phyloP scores from a whole-genome alignment of 2,113 vertebrate genomes.

The Burhinus oedicnemus region DNA sequence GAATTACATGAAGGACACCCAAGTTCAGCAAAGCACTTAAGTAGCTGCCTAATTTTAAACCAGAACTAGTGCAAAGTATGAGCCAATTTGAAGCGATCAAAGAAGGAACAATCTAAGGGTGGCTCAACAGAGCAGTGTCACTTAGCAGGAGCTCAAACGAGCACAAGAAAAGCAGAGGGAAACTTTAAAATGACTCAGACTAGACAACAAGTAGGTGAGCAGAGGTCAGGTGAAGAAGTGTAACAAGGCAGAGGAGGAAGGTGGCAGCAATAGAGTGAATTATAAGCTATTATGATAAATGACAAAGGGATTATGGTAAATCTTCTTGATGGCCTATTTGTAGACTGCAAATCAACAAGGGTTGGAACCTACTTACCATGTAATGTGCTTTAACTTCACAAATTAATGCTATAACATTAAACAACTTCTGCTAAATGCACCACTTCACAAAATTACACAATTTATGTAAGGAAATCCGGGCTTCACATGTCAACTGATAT shows the following conservation, averaged over 20 bases:
- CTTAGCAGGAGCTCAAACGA: not conserved
- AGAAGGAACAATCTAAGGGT: not conserved
- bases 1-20: not conserved
- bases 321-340: constrained; percentile 25
- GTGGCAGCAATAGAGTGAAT: constrained; percentile 20
- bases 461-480: constrained; percentile 34
- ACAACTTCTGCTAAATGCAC: constrained; percentile 59
- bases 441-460: constrained; percentile 61
- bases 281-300: constrained; percentile 54
- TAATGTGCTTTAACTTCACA: not conserved
- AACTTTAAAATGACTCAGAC: constrained; percentile 45
- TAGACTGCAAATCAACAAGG: constrained; percentile 17
- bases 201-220: not conserved
- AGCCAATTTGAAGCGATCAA: not conserved
- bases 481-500: constrained; percentile 48
- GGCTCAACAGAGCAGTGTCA: not conserved
- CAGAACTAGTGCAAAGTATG: not conserved
- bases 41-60: constrained; percentile 16
- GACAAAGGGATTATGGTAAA: constrained; percentile 14
- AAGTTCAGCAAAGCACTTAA: constrained; percentile 36
- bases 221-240: constrained; percentile 36
- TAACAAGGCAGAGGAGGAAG: not conserved
- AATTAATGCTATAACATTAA: constrained; percentile 64
- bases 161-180: not conserved
- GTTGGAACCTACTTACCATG: constrained; percentile 18